Evolutionary conservation across 2,888 invertebrate species (phyloP), one percentile per base, ranked within the genome.

Genomic region (Seira musarum): DNA sequence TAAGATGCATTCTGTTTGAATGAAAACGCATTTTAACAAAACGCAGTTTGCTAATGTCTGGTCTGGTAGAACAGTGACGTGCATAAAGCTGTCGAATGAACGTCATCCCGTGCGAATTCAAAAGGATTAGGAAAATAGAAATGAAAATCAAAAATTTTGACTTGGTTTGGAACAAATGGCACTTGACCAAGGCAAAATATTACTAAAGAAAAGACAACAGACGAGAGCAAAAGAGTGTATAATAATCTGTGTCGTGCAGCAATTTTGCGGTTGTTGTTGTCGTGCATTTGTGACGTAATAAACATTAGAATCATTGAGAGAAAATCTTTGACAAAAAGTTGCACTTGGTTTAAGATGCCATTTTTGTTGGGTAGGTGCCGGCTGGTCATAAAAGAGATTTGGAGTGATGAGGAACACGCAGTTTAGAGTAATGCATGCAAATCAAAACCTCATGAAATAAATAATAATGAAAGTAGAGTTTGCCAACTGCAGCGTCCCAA

Each of bases 261-360:
- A 57, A 57, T 57, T 57, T 57, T 17, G 8, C 3, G 57, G 57
- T 57, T 57, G 57, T 57, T 5, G 57, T 57, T n/a, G 57, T 57
- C n/a, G 6, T 40, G 40, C 40, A 40, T 57, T 57, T 57, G 40
- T 70, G 60, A 70, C 35, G 70, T 60, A 70, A 70, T 30, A 30
- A 21, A 60, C 57, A 70, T 35, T 10, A 60, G 60, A 60, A 10
- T 70, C 19, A 30, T 70, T 70, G 15, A 3, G n/a, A 5, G 40
- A 40, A 40, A 57, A 68, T 35, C 46, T 25, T 3, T 21, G 24
- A 49, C 57, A 17, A 21, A 49, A 57, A 57, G n/a, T 57, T 57
- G n/a, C 17, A n/a, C 17, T 57, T 5, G 15, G 6, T 57, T 8
- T 57, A 57, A 15, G 17, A 3, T 57, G 5, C 5, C 57, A n/a